Base-by-base conservation (phyloP, 1,140 invertebrate genomes). In the Sinella curviseta region DNA sequence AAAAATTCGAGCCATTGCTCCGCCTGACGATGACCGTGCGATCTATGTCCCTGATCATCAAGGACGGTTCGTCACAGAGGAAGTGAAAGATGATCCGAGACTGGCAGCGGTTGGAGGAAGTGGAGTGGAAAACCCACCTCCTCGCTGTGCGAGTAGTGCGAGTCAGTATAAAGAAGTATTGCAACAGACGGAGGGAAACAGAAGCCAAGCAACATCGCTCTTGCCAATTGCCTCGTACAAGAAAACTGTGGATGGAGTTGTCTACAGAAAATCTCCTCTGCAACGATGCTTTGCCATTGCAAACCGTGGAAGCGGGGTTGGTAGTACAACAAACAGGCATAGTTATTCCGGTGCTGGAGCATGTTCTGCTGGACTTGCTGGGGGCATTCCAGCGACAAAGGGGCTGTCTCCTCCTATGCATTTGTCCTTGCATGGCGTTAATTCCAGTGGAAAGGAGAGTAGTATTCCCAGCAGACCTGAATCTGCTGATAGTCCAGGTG, bases 21-120 rank as follows among this genome's bases (percentile, higher is more conserved):
- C 76, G 1, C 60, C 75, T 28, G 81, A 82, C 35, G 79, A 80
- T 57, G 76, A 82, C 17, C 54, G 79, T 20, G 39, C 77, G 20
- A 75, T 78, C 4, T 76, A 82, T 39, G 79, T 80, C 2, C 81
- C 81, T 31, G 81, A 82, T 65, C 77, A 78, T 39, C 34, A 78
- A 8, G 81, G 81, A 36, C 77, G 75, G 3, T 82, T 82, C 57
- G 79, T 82, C 14, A 70, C 79, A 8, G 74, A 80, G 26, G 73
- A 80, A 82, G 73, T 79, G 17, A n/a, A 75, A 48, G 74, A 75
- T 39, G 74, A 36, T 12, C 34, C 34, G 26, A 75, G 34, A 39
- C 24, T 75, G 35, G 2, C 14, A 12, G 24, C 35, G 1, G 34
- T 8, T 30, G n/a, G n/a, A n/a, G 60, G 60, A 67, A 12, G 60